These are phyloP conservation scores for Calameuta pallipes DNA, from an alignment of 2,888 invertebrate genomes.

Conservation along the genomic window DNA sequence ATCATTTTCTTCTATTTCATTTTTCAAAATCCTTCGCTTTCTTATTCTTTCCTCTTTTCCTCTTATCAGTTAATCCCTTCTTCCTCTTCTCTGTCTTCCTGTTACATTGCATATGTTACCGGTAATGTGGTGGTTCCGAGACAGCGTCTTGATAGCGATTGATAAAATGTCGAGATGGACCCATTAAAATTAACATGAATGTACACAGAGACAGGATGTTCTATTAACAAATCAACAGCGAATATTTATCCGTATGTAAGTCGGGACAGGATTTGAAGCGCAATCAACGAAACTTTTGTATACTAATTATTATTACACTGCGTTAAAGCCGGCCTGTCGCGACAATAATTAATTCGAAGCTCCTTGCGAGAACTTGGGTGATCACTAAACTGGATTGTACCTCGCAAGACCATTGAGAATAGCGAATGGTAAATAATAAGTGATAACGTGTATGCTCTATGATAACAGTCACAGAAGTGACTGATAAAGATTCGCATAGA, in stretches of 20 bases:
- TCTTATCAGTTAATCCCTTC: background rate
- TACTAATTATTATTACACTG: constrained; percentile 3
- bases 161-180: background rate
- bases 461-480: background rate
- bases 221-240: constrained; percentile 36
- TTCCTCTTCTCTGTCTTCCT: background rate
- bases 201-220: constrained; percentile 13
- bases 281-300: constrained; percentile 26
- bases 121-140: background rate
- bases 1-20: background rate
- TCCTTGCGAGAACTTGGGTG: background rate
- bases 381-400: background rate
- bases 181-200: background rate
- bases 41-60: background rate
- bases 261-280: constrained; percentile 4
- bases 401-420: background rate
- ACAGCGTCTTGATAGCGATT: background rate
- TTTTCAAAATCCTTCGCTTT: background rate
- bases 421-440: background rate
- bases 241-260: constrained; percentile 13
- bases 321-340: background rate
- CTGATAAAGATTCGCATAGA: background rate
- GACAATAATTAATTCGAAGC: background rate
- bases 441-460: background rate
- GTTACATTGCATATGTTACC: background rate